Base-by-base conservation (phyloP, 2,888 invertebrate genomes). In the Phorcus lineatus region DNA sequence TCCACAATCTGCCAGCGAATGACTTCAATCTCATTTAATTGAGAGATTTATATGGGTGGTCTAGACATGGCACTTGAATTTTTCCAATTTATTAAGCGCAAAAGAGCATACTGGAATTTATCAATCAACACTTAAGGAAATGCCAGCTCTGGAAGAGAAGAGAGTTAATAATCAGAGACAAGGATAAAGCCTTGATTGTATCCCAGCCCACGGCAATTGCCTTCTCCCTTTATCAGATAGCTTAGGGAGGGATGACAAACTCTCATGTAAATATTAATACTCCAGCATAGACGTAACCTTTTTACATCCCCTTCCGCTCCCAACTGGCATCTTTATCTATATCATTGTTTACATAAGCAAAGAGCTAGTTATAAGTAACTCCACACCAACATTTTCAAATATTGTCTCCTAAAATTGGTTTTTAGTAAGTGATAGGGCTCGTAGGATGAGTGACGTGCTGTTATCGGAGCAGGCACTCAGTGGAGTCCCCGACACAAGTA, bases 121-220 rank as follows among this genome's bases (percentile, higher is more conserved):
- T 79, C 79, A 52, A 31, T 79, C 79, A 62, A 62, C 79, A 74
- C 54, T 74, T 31, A 22, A 55, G 57, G 70, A 74, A 79, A 79
- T 74, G 31, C 24, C 31, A 55, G 54, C n/a, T 54, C 55, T 28
- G n/a, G 31, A 40, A 22, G 55, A 19, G 36, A 31, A 55, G 55
- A 55, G 55, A n/a, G 54, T 31, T 76, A 54, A 54, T 24, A 54
- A 53, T 19, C 75, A 22, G 74, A 54, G 53, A 24, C 53, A 54
- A 24, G 53, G 52, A 55, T 54, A 55, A 55, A 76, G n/a, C 54
- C 22, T 19, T 31, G 76, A 76, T 55, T 76, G 76, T 76, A 76
- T 28, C 55, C 53, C 76, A 53, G 9, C 54, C 28, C 53, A 67
- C 13, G 67, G 47, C 52, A 74, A 52, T 24, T 74, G 74, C 74